Evolutionary conservation across 2,888 invertebrate species (phyloP).

Genomic region (Pegoplata infirma): DNA sequence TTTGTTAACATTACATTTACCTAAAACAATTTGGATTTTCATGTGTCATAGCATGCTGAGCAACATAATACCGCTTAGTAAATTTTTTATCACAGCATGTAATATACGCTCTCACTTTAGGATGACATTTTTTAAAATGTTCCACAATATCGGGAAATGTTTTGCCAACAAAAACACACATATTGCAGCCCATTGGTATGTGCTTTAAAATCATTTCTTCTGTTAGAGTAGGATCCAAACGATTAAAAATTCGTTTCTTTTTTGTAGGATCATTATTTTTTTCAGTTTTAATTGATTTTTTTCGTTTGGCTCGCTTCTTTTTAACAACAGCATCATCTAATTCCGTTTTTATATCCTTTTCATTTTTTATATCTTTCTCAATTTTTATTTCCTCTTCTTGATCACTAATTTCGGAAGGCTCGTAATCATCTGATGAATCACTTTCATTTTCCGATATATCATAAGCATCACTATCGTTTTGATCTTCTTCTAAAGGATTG

Average conservation of each 20-base stretch:
- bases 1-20: too few species aligned
- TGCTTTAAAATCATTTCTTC: constrained; percentile 74
- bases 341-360: background rate
- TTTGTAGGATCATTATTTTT: constrained; percentile 15
- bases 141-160: constrained; percentile 73
- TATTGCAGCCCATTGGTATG: constrained; percentile 75
- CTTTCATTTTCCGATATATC: background rate
- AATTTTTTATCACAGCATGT: constrained; percentile 76
- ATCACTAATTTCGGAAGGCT: constrained; percentile 1
- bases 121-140: constrained; percentile 73
- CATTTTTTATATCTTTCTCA: too few species aligned
- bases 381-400: background rate
- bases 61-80: constrained; percentile 73
- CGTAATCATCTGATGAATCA: background rate
- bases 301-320: background rate
- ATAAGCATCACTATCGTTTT: background rate
- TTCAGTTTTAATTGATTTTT: constrained; percentile 8
- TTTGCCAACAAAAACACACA: constrained; percentile 71
- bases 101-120: constrained; percentile 70
- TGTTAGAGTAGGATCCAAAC: too few species aligned
- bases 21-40: constrained; percentile 76
- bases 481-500: constrained; percentile 41
- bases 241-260: constrained; percentile 36
- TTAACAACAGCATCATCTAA: background rate
- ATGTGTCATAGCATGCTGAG: constrained; percentile 76